Evolutionary conservation across 2,888 invertebrate genomes (phyloP), one percentile per base, ranked within the genome.

Genomic region (Laspeyria flexula): DNA sequence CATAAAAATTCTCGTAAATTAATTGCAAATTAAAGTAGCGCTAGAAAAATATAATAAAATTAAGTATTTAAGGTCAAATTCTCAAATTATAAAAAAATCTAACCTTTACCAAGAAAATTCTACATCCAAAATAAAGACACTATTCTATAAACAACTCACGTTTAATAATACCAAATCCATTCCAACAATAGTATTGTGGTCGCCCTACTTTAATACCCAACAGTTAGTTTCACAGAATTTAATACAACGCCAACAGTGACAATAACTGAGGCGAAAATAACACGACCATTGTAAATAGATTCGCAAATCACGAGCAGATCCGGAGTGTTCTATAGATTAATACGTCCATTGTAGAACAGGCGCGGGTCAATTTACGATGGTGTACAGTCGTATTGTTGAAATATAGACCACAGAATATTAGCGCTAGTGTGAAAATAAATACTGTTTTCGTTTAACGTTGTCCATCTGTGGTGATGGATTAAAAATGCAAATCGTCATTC

Each of bases 171-270:
- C 31, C 15, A 58, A 41, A 51, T 52, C 48, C 15, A 43, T 35
- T 50, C 35, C 30, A 3, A 59, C 46, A 55, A 55, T 47, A 42
- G 33, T 13, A 51, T 47, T 55, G 37, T 71, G 58, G 60, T 52
- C 47, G 57, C 55, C 57, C 62, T 64, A 65, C 49, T 66, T 61
- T 59, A 65, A 65, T 61, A 61, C 60, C 61, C 46, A 23, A 50
- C 57, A 57, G 60, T 62, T 52, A 52, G 38, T 53, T 39, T 55
- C 59, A 61, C 60, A 62, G 61, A 58, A 68, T 65, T 57, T 65
- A 63, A 63, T 64, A 60, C 60, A 50, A 55, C 63, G 67, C 56
- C 60, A 48, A 56, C 62, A 65, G 56, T 71, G 73, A 73, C 73
- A 71, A 65, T 65, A 69, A 47, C 42, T 45, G 56, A 60, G 47